Evolutionary conservation across 2,113 vertebrate genomes (phyloP), one percentile per base, ranked within the genome.

Genomic region (Platichthys stellatus): DNA sequence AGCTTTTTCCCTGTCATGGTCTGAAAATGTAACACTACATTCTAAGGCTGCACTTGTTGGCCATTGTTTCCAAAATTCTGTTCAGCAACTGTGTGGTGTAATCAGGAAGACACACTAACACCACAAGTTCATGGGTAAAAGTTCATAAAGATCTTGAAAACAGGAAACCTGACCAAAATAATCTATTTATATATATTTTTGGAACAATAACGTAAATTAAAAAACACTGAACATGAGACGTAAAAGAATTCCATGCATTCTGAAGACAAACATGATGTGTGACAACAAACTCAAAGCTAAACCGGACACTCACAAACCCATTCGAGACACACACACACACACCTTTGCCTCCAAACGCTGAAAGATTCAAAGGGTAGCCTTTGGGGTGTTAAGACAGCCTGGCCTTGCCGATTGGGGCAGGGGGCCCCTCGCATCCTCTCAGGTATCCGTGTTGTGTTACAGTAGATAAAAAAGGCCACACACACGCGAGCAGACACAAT

Each of bases 361-460:
- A 74, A 74, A 76, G 31, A 31, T 31, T 31, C 31, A 31, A 31
- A 31, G 31, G 31, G 31, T 6, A 31, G 31, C 45, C 47, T 24
- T 45, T 6, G 35, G 31, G 21, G 68, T 59, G 74, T 78, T 49
- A 66, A 79, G 67, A 74, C 62, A 74, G 57, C 0, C 12, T 69
- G 64, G 51, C 65, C 47, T 47, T 72, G 35, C 15, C 66, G 75
- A 28, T 21, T 43, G 23, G 58, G 60, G 31, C 40, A 54, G 74
- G 54, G 72, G 68, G 81, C 74, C 72, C 69, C 64, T 4, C 1
- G 58, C 23, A 13, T 76, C 63, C 61, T 83, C 76, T 92, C 82
- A 76, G 78, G 76, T 85, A 60, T 81, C 86, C 1, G 86, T 58
- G 80, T 87, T 85, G 69, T 62, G 53, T 91, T 89, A 78, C 89